A percentile compares a stretch with the other conserved stretches of the same genome.
Evolutionary conservation across 2,797 vertebrate species (phyloP).

Genomic region (Anguilla obscura): DNA sequence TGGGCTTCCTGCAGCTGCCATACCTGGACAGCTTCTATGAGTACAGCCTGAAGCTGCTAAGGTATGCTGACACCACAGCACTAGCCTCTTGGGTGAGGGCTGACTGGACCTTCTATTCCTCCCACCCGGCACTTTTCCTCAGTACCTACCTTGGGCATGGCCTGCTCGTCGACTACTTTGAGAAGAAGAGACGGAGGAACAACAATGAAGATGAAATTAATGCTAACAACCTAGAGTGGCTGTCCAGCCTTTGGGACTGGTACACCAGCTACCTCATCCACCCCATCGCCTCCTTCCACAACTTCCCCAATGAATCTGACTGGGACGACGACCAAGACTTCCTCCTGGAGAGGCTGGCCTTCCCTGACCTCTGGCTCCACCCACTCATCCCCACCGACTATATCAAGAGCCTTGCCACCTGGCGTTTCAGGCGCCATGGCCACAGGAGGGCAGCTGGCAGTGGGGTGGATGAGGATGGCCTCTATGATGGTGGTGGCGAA

Average conservation of each 20-base stretch:
- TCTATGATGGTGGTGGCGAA: conserved; percentile 20
- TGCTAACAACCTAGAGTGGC: conserved; percentile 93
- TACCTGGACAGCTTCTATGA: conserved; percentile 91
- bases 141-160: conserved; percentile 93
- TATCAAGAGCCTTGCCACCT: conserved; percentile 88
- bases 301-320: conserved; percentile 85
- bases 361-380: conserved; percentile 95
- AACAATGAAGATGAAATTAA: conserved; percentile 81
- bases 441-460: conserved; percentile 56
- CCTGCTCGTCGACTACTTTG: conserved; percentile 93
- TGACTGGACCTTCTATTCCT: conserved; percentile 98
- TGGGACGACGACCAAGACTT: conserved; percentile 94
- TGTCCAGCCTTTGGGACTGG: conserved; percentile 98
- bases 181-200: conserved; percentile 85
- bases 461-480: conserved; percentile 31
- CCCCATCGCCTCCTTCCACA: conserved; percentile 89
- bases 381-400: conserved; percentile 92
- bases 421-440: conserved; percentile 76
- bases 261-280: conserved; percentile 93
- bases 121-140: conserved; percentile 93
- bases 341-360: conserved; percentile 87
- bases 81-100: conserved; percentile 90
- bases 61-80: conserved; percentile 91
- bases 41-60: conserved; percentile 91
- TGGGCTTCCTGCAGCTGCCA: conserved; percentile 92